A percentile compares a stretch with the other conserved stretches of the same genome.
phyloP scores from a whole-genome alignment of 2,888 invertebrate genomes.

The Alitta virens region DNA sequence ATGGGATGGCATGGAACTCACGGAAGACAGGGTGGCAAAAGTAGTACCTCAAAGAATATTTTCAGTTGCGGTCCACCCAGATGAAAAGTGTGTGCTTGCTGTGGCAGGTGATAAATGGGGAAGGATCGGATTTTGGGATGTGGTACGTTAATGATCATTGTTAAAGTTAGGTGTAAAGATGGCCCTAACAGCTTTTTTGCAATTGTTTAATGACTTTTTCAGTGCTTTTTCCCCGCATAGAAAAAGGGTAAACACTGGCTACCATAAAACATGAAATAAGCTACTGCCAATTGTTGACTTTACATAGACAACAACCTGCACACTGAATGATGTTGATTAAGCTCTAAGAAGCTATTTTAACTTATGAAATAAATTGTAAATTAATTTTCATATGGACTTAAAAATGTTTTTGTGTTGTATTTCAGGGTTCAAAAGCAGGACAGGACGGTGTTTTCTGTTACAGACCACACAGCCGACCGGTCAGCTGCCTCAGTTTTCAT shows the following conservation, averaged over 20 bases:
- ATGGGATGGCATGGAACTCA: slow-evolving; percentile 23
- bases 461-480: slow-evolving; percentile 47
- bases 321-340: no score
- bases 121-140: slow-evolving; percentile 51
- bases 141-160: no score
- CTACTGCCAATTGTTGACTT: no score
- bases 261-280: no score
- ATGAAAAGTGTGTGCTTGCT: slow-evolving; percentile 44
- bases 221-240: no score
- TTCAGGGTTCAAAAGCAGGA: slow-evolving; percentile 30
- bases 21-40: slow-evolving; percentile 43
- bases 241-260: no score
- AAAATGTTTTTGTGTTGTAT: neutral
- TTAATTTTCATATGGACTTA: neutral
- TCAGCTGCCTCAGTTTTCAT: slow-evolving; percentile 51
- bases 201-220: no score
- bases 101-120: slow-evolving; percentile 56
- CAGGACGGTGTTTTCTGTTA: slow-evolving; percentile 43
- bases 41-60: slow-evolving; percentile 51
- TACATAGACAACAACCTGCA: no score
- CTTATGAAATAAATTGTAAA: no score
- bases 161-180: no score
- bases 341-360: no score
- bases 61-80: slow-evolving; percentile 55
- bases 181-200: no score